Conservation (phyloP, 2,888 invertebrate species). For the Myopa tessellatipennis region DNA sequence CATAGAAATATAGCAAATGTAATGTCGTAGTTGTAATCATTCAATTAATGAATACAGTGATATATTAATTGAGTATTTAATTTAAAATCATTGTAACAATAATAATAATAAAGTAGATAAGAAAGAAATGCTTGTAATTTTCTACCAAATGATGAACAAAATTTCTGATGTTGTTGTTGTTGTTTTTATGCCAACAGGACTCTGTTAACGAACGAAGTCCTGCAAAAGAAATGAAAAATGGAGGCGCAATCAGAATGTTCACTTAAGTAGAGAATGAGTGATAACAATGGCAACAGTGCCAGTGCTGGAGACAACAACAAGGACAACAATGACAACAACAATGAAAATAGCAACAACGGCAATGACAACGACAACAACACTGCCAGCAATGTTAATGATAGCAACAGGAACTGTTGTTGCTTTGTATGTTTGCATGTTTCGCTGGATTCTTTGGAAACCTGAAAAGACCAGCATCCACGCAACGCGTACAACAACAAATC, state of each 20-base stretch:
- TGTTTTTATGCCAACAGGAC: not conserved
- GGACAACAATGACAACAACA: not conserved
- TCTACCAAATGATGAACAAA: no score
- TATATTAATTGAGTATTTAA: no score
- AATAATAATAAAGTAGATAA: no score
- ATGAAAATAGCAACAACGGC: not conserved
- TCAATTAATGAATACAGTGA: no score
- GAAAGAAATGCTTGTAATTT: no score
- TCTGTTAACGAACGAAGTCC: not conserved
- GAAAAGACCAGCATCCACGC: no score
- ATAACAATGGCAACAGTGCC: not conserved
- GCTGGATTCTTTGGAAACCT: not conserved
- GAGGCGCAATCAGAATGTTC: not conserved
- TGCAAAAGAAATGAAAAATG: slow-evolving; percentile 13
- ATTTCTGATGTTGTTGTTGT: not conserved
- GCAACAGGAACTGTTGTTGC: not conserved
- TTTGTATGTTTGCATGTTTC: no score
- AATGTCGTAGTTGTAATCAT: no score
- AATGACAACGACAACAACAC: not conserved
- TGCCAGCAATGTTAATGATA: not conserved
- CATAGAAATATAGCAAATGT: no score
- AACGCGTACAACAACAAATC: no score
- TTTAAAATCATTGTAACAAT: no score
- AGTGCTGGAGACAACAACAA: slow-evolving; percentile 1
- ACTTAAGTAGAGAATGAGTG: not conserved